These are phyloP conservation scores for Arnoldichthys spilopterus DNA, from an alignment of 2,797 vertebrate genomes.

Conservation along the genomic window DNA sequence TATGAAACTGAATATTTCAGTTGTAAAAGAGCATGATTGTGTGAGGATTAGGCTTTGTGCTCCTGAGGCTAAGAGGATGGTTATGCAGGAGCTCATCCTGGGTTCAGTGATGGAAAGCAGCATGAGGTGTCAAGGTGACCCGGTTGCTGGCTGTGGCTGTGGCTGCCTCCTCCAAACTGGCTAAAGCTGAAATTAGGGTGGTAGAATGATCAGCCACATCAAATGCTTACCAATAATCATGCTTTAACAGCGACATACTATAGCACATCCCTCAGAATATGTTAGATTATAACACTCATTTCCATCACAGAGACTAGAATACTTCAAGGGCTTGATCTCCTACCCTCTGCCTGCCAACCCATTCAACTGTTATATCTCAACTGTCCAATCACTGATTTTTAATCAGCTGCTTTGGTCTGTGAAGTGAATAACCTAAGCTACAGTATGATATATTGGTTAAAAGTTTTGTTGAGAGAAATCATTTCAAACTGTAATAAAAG, in stretches of 20 bases:
- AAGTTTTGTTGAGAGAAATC: too few relatives aligned
- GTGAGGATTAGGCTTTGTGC: slow-evolving; percentile 3
- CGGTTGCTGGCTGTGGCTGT: slow-evolving; percentile 11
- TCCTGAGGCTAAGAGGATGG: slow-evolving; percentile 9
- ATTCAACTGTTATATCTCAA: too few relatives aligned
- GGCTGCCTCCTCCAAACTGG: background rate
- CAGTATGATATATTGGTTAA: too few relatives aligned
- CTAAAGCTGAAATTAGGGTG: slow-evolving; percentile 3
- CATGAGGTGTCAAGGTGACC: slow-evolving; percentile 28
- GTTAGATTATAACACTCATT: slow-evolving; percentile 7
- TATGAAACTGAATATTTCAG: background rate
- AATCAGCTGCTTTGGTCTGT: too few relatives aligned
- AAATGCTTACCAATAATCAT: slow-evolving; percentile 20
- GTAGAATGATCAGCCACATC: background rate
- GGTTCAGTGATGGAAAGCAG: slow-evolving; percentile 19
- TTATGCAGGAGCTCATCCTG: background rate
- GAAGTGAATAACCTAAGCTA: too few relatives aligned
- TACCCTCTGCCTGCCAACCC: too few relatives aligned
- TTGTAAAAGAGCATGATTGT: background rate
- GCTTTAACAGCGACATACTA: slow-evolving; percentile 11
- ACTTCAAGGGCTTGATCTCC: background rate
- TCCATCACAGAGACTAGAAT: background rate
- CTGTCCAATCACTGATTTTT: too few relatives aligned
- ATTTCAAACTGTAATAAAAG: too few relatives aligned
- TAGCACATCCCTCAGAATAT: slow-evolving; percentile 5